phyloP scores from a whole-genome alignment of 2,797 vertebrate genomes.

The Hylomyscus alleni region DNA sequence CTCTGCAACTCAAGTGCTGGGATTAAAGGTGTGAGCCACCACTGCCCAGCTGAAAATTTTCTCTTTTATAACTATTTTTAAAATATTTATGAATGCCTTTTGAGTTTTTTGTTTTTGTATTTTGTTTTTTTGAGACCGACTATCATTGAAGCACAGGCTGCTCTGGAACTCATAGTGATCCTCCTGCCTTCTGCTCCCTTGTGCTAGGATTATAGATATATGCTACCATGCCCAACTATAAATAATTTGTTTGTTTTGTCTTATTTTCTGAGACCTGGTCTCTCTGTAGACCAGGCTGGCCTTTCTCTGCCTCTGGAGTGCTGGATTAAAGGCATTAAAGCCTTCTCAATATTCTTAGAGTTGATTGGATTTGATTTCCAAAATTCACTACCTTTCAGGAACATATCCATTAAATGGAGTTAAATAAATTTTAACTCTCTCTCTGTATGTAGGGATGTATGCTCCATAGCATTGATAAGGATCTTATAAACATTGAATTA shows the following conservation, averaged over 20 bases:
- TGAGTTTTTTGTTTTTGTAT: neutral
- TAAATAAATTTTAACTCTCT: conserved; percentile 15
- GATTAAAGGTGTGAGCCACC: no score
- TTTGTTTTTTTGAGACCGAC: neutral
- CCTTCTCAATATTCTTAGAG: neutral
- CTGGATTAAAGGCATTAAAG: neutral
- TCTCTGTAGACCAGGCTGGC: neutral
- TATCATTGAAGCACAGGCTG: neutral
- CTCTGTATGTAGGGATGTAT: neutral
- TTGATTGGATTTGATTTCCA: conserved; percentile 33
- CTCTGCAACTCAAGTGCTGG: no score
- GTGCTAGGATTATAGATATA: neutral
- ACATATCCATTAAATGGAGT: neutral
- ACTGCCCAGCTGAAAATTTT: neutral
- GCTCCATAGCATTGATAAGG: neutral
- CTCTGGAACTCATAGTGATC: neutral
- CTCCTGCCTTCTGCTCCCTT: neutral
- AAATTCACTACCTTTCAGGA: conserved; percentile 13
- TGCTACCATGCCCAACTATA: neutral
- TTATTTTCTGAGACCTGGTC: neutral
- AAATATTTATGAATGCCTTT: conserved; percentile 40
- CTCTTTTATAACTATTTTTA: neutral
- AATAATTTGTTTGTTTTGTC: neutral
- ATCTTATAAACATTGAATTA: neutral
- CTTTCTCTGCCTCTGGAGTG: neutral